phyloP scores from a whole-genome alignment of 2,888 invertebrate species.

The Lithophane socia region DNA sequence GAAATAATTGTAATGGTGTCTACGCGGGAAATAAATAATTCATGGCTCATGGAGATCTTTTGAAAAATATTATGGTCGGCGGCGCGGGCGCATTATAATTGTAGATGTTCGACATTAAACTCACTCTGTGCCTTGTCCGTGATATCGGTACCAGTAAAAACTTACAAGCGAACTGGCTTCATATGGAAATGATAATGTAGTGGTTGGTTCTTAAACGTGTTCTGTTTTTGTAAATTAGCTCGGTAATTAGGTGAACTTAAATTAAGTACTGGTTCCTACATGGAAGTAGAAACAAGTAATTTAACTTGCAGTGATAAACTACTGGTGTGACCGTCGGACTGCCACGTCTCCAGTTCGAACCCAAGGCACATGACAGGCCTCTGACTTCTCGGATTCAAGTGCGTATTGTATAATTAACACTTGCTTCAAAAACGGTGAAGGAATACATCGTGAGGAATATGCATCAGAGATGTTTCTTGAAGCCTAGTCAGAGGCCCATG shows the following conservation, averaged over 20 bases:
- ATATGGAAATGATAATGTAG: constrained; percentile 51
- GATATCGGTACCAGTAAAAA: constrained; percentile 61
- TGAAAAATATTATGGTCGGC: constrained; percentile 85
- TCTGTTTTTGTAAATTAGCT: constrained; percentile 9
- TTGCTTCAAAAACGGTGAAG: too few species aligned
- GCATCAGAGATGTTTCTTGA: too few species aligned
- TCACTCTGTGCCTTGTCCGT: constrained; percentile 56
- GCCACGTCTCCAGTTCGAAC: too few species aligned
- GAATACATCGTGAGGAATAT: too few species aligned
- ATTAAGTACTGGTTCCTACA: background rate
- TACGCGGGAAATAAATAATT: constrained; percentile 87
- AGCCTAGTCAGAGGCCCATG: too few species aligned
- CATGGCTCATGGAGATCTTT: constrained; percentile 87
- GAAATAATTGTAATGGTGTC: constrained; percentile 88
- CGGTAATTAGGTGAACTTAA: background rate
- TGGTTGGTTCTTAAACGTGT: constrained; percentile 19
- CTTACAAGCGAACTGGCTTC: constrained; percentile 36
- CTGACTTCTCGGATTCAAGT: too few species aligned
- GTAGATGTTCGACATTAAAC: constrained; percentile 79
- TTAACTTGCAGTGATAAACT: too few species aligned
- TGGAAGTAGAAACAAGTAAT: background rate
- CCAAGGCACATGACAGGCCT: too few species aligned
- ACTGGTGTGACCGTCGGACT: too few species aligned
- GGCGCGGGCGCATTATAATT: constrained; percentile 86
- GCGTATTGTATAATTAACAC: too few species aligned